Evolutionary conservation across 1,140 invertebrate species (phyloP), one percentile per base, ranked within the genome.

Genomic region (Pseudachorutes palmiensis): DNA sequence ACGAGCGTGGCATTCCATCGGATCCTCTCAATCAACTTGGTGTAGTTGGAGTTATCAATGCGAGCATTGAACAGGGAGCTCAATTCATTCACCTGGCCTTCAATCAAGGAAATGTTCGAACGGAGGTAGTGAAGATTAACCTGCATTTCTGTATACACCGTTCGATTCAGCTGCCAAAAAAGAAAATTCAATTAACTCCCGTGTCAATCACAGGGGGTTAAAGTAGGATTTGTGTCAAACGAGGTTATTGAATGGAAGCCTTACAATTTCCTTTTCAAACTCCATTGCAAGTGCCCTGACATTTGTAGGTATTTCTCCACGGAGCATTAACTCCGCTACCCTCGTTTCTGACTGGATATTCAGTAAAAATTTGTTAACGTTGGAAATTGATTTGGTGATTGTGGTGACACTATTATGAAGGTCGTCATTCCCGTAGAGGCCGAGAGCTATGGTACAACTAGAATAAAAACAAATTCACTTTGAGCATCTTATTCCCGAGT

Each of bases 351-450:
- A 5, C 28, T 74, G 74, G 51, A 79, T 72, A 19, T 75, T 71
- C 55, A 73, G 64, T 58, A 79, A 70, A 65, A 76, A 75, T 45
- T 76, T 83, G 68, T 92, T 87, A 67, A 94, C 86, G 70, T 88
- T 85, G 74, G 85, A 82, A 14, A 89, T 86, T 14, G 91, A 87
- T 57, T 86, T 82, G 64, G 91, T 81, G 66, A 92, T 85, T 77
- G 89, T 86, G 63, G 88, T 81, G 75, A 95, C 80, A 12, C 91
- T 92, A 78, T 91, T 92, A 82, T 96, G 92, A 32, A 93, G 84
- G 77, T 94, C 90, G 77, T 95, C 91, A 79, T 95, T 96, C 45
- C 92, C 94, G 81, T 94, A 96, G 29, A 96, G 84, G 59, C 92
- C 91, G 64, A 89, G 83, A 61, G 79, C 81, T 51, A 84, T 76